Percentiles rank a stretch among this genome's conserved stretches.
Conservation (phyloP, 2,888 invertebrate species). For the Mylabris sibirica region DNA sequence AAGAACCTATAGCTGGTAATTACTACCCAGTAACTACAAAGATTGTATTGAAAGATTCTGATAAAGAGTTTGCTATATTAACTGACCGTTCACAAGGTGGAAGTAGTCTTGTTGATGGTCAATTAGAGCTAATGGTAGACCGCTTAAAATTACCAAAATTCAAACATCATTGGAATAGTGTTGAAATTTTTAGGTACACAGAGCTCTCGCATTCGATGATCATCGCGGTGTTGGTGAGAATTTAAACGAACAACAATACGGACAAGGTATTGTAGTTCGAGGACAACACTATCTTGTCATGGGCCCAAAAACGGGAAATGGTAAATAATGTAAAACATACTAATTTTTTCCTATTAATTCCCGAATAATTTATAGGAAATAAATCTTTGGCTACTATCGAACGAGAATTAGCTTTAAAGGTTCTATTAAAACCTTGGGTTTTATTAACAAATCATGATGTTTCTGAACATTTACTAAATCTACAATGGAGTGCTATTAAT, state of each 20-base stretch:
- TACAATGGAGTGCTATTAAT: constrained; percentile 49
- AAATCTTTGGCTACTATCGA: constrained; percentile 55
- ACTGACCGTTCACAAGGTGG: constrained; percentile 72
- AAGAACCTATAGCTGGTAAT: constrained; percentile 71
- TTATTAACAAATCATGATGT: constrained; percentile 62
- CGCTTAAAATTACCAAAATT: background rate
- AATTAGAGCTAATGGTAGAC: constrained; percentile 71
- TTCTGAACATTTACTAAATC: constrained; percentile 18
- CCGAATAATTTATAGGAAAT: constrained; percentile 27
- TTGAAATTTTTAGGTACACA: constrained; percentile 68
- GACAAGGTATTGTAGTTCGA: constrained; percentile 71
- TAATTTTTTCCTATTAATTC: background rate
- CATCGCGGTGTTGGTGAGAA: constrained; percentile 91
- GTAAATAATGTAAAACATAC: constrained; percentile 11
- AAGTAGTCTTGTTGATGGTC: constrained; percentile 67
- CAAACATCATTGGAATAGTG: background rate
- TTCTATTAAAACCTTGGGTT: constrained; percentile 66
- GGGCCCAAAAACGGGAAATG: constrained; percentile 29
- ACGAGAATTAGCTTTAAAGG: constrained; percentile 60
- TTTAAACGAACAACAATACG: constrained; percentile 79
- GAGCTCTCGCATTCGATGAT: constrained; percentile 84
- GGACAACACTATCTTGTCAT: constrained; percentile 59
- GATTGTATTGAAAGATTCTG: constrained; percentile 65
- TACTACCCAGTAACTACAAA: constrained; percentile 79
- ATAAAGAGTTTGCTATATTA: constrained; percentile 64